Evolutionary conservation across 2,113 vertebrate genomes (phyloP).

Genomic region (Pelvicachromis taeniatus): DNA sequence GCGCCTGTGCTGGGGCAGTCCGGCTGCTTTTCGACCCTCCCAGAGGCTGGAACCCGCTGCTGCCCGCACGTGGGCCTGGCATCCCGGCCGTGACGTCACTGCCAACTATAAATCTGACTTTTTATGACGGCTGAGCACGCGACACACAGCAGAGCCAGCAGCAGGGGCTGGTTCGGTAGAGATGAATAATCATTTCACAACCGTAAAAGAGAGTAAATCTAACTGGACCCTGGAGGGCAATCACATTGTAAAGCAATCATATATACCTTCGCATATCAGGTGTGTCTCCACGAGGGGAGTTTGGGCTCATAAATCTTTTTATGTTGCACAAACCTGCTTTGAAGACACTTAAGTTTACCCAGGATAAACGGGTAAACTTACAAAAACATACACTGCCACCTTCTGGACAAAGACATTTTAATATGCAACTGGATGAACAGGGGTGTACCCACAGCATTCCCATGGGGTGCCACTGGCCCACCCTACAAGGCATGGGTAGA

Average conservation of each 20-base stretch:
- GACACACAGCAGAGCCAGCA: neutral
- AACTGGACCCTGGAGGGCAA: neutral
- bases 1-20: slow-evolving; percentile 20
- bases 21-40: neutral
- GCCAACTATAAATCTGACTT: neutral
- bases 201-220: neutral
- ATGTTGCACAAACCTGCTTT: neutral
- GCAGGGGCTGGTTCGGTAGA: neutral
- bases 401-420: neutral
- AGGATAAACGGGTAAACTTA: neutral
- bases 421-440: neutral
- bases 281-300: neutral
- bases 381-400: slow-evolving; percentile 4
- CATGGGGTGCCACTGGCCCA: neutral
- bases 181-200: neutral
- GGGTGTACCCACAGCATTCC: neutral
- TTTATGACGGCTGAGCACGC: neutral
- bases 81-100: slow-evolving; percentile 47
- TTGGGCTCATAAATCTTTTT: neutral
- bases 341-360: neutral
- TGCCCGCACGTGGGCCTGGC: slow-evolving; percentile 27
- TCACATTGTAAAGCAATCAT: neutral
- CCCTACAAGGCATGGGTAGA: neutral
- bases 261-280: neutral
- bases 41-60: neutral